Conservation (phyloP, 2,888 invertebrate species). For the Mesochorus sp. region DNA sequence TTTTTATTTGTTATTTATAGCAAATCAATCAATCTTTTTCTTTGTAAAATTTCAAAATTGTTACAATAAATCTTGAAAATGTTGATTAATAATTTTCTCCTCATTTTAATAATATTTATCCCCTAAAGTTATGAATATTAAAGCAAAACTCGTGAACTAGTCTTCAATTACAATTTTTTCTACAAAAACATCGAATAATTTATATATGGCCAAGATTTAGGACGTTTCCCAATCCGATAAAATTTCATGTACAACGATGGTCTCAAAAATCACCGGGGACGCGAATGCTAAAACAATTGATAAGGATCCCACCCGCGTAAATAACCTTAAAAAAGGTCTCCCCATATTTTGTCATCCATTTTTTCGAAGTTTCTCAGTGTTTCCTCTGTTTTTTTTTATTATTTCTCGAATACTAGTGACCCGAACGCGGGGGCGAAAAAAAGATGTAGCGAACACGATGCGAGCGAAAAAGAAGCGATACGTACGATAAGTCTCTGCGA, state of each 20-base stretch:
- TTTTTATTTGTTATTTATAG: too few species aligned
- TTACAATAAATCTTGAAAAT: too few species aligned
- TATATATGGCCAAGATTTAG: background rate
- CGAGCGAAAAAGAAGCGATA: background rate
- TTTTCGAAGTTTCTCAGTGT: background rate
- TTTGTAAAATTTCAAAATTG: too few species aligned
- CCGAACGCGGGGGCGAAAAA: slow-evolving; percentile 1
- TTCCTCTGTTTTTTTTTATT: background rate
- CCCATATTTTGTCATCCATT: background rate
- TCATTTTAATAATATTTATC: too few species aligned
- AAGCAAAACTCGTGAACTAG: slow-evolving; percentile 5
- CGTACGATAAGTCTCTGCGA: background rate
- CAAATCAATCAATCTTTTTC: too few species aligned
- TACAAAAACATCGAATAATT: background rate
- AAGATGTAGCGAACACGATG: too few species aligned
- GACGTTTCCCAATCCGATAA: background rate
- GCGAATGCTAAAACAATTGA: slow-evolving; percentile 26
- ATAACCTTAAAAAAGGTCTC: background rate
- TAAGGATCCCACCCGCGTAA: slow-evolving; percentile 12
- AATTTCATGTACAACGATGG: background rate
- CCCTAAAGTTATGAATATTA: background rate
- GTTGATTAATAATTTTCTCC: too few species aligned
- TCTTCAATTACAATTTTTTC: slow-evolving; percentile 22
- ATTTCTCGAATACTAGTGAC: slow-evolving; percentile 5
- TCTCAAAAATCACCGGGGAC: background rate